Percentiles rank a stretch among this genome's conserved stretches.
phyloP scores from a whole-genome alignment of 2,113 vertebrate genomes.

The Gorilla gorilla region DNA sequence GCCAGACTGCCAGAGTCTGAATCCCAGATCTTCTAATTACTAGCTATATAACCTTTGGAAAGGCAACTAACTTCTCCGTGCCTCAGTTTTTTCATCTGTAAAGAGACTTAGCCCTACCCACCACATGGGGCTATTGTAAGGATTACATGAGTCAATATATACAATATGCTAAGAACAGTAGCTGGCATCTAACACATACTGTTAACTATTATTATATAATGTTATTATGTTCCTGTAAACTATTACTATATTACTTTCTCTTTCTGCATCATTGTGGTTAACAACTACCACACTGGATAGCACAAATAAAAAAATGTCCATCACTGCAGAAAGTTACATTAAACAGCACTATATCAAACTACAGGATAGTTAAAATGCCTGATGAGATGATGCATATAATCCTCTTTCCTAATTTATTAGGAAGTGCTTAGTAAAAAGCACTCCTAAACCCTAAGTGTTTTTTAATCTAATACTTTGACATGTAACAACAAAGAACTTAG shows the following conservation, averaged over 20 bases:
- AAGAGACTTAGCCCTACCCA: neutral
- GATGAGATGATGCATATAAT: neutral
- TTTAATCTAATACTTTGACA: conserved; percentile 21
- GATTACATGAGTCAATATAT: neutral
- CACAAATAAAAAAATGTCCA: conserved; percentile 31
- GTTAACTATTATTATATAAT: neutral
- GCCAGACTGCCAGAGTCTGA: neutral
- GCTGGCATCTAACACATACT: neutral
- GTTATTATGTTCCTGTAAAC: neutral
- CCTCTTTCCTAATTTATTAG: conserved; percentile 14
- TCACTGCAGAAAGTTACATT: neutral
- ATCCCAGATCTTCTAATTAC: neutral
- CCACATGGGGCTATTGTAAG: neutral
- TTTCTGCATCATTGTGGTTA: neutral
- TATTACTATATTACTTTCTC: neutral
- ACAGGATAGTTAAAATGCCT: neutral
- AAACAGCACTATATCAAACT: neutral
- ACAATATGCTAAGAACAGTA: neutral
- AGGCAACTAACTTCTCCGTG: neutral
- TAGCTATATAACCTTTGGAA: conserved; percentile 25
- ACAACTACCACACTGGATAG: neutral
- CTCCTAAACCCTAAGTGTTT: neutral
- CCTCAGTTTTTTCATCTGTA: neutral
- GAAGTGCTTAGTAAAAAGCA: conserved; percentile 13
- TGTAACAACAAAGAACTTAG: neutral